A percentile compares a stretch with the other conserved stretches of the same genome.
phyloP scores from a whole-genome alignment of 2,113 vertebrate genomes.

The Phycodurus eques region DNA sequence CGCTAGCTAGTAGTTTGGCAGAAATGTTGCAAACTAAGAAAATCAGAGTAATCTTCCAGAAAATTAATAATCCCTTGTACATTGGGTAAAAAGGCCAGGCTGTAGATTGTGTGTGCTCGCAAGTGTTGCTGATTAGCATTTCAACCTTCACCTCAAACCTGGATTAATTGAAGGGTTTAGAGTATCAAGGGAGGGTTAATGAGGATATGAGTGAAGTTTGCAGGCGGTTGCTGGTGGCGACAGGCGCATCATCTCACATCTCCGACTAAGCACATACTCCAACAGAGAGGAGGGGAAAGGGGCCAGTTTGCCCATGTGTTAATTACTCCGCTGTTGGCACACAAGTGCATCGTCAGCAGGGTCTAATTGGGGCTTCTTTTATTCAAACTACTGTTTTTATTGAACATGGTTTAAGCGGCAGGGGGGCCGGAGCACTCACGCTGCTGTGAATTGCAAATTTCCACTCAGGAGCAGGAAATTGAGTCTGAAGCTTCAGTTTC shows the following conservation, averaged over 20 bases:
- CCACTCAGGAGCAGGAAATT: constrained; percentile 62
- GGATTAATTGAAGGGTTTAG: constrained; percentile 55
- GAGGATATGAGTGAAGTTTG: constrained; percentile 57
- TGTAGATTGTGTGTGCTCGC: constrained; percentile 35
- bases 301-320: constrained; percentile 54
- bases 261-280: constrained; percentile 54
- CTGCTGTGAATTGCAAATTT: constrained; percentile 57
- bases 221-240: constrained; percentile 49
- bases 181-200: constrained; percentile 66
- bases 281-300: constrained; percentile 39
- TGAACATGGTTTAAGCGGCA: constrained; percentile 59
- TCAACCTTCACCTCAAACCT: constrained; percentile 62
- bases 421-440: constrained; percentile 49
- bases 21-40: not conserved
- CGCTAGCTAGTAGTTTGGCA: too few relatives aligned
- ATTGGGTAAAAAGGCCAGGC: not conserved
- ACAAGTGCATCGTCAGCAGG: constrained; percentile 70
- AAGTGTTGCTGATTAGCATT: constrained; percentile 54
- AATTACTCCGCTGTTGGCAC: constrained; percentile 64
- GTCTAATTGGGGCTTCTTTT: constrained; percentile 68
- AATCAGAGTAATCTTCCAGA: not conserved
- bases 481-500: constrained; percentile 46
- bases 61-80: not conserved
- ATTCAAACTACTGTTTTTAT: constrained; percentile 69
- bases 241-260: constrained; percentile 57